Evolutionary conservation across 1,140 invertebrate species (phyloP).

Genomic region (Zaprionus kolodkinae): DNA sequence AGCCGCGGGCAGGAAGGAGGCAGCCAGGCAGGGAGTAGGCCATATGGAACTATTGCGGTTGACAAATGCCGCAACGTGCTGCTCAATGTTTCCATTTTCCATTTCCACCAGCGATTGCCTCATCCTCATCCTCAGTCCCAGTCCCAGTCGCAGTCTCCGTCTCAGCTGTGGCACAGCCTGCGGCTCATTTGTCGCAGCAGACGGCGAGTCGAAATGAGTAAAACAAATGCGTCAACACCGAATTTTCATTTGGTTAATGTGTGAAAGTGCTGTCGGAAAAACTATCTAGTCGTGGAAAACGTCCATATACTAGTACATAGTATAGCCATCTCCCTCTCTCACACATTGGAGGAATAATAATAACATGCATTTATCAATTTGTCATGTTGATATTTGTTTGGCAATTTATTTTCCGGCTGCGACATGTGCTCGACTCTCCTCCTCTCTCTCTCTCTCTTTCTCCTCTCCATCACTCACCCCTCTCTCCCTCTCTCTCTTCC

Average conservation of each 20-base stretch:
- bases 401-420: constrained; percentile 79
- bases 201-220: constrained; percentile 55
- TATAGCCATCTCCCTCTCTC: background rate
- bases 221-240: constrained; percentile 82
- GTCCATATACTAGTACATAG: background rate
- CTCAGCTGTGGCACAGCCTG: constrained; percentile 55
- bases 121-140: constrained; percentile 25
- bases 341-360: constrained; percentile 72
- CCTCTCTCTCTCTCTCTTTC: background rate
- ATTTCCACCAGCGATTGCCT: constrained; percentile 41
- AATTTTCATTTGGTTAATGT: constrained; percentile 83
- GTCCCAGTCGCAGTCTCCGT: constrained; percentile 31
- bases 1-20: constrained; percentile 20
- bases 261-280: constrained; percentile 63
- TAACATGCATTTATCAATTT: constrained; percentile 83
- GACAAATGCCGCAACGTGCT: constrained; percentile 79
- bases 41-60: constrained; percentile 65
- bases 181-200: constrained; percentile 72
- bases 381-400: constrained; percentile 83
- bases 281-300: constrained; percentile 38
- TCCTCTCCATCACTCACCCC: background rate
- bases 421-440: constrained; percentile 38
- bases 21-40: constrained; percentile 12
- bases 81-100: constrained; percentile 71
- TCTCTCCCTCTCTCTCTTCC: background rate